Percentiles rank a stretch among this genome's conserved stretches.
Conservation (phyloP, 2,888 invertebrate genomes). For the Blastobasis adustella region DNA sequence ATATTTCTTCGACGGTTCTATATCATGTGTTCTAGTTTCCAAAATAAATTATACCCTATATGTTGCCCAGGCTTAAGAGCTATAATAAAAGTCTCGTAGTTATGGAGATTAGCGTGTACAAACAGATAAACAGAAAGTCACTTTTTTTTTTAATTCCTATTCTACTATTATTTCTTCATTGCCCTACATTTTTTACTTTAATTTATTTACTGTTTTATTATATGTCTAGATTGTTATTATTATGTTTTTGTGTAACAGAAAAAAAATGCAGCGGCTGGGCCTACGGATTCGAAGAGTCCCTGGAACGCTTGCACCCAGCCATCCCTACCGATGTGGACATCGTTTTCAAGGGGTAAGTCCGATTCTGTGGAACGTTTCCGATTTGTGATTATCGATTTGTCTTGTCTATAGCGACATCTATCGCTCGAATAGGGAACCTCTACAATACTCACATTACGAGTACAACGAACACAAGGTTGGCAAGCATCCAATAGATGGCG, state of each 20-base stretch:
- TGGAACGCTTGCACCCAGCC: slow-evolving; percentile 6
- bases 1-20: too few species aligned
- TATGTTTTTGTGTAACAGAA: background rate
- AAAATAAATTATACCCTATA: too few species aligned
- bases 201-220: background rate
- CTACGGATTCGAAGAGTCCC: background rate
- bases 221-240: background rate
- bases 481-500: background rate
- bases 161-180: background rate
- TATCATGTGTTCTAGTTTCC: too few species aligned
- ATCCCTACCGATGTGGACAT: slow-evolving; percentile 4
- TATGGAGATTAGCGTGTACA: background rate
- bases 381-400: background rate
- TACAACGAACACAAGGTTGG: background rate
- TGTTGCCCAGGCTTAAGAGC: too few species aligned
- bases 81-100: background rate
- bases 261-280: background rate
- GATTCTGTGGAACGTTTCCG: background rate
- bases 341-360: slow-evolving; percentile 10
- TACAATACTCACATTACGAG: too few species aligned
- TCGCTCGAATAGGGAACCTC: background rate
- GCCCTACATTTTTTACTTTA: background rate
- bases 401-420: background rate
- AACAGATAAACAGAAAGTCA: background rate
- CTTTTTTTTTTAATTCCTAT: too few species aligned